Conservation (phyloP, 2,113 vertebrate genomes). For the Neodon shergylaensis region DNA sequence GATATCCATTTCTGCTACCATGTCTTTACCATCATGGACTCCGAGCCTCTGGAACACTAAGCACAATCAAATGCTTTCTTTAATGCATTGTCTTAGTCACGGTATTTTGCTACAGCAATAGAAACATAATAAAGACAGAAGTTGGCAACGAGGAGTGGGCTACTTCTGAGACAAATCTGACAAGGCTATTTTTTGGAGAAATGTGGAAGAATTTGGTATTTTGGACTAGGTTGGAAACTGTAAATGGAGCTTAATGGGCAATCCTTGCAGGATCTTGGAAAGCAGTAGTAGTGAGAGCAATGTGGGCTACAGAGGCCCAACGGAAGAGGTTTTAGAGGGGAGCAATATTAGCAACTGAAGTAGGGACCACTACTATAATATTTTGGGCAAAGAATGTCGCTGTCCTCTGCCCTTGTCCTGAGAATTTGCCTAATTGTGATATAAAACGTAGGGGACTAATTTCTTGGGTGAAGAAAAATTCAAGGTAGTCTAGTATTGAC, state of each 20-base stretch:
- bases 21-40: neutral
- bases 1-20: neutral
- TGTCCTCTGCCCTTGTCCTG: neutral
- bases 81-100: neutral
- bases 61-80: neutral
- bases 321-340: neutral
- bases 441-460: neutral
- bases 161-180: neutral
- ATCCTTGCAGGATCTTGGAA: neutral
- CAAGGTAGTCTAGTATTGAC: neutral
- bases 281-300: neutral
- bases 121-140: neutral
- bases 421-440: neutral
- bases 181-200: neutral
- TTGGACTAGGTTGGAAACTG: neutral
- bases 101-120: neutral
- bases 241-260: neutral
- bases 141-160: neutral
- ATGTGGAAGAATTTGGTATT: neutral
- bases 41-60: neutral
- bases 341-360: neutral
- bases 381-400: neutral
- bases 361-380: neutral
- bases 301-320: neutral
- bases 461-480: neutral